These are phyloP conservation scores for Podarcis raffonei DNA, from an alignment of 2,113 vertebrate species.

Conservation along the genomic window DNA sequence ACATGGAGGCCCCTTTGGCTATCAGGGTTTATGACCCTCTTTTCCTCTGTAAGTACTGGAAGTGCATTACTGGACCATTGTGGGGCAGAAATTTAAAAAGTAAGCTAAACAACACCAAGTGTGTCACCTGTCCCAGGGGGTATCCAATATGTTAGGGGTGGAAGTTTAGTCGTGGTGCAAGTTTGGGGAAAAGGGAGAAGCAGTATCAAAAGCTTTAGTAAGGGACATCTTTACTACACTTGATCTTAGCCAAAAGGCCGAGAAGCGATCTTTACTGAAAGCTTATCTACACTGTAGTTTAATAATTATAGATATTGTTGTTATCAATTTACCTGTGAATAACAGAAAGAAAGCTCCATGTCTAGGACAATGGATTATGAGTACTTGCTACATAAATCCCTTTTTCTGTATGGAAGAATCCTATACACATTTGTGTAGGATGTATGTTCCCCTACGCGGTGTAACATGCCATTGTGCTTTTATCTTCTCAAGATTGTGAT, in stretches of 20 bases:
- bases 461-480: neutral
- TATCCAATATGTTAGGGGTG: neutral
- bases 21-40: neutral
- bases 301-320: too few species aligned
- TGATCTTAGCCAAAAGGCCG: too few species aligned
- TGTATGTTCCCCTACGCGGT: neutral
- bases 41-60: neutral
- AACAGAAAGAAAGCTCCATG: neutral
- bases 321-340: neutral
- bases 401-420: neutral
- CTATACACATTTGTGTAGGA: neutral
- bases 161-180: neutral
- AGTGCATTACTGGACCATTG: too few species aligned
- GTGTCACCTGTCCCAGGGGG: neutral
- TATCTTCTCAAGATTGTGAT: conserved; percentile 79
- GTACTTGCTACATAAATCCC: neutral
- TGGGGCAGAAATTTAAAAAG: too few species aligned
- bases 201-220: neutral
- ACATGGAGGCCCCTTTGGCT: neutral
- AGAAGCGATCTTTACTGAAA: neutral
- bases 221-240: neutral
- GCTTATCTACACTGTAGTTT: neutral
- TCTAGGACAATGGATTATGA: neutral
- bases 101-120: neutral
- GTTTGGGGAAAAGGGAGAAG: neutral